A percentile compares a stretch with the other conserved stretches of the same genome.
These are phyloP conservation scores for Salticus scenicus DNA, from an alignment of 2,888 invertebrate genomes.

Conservation along the genomic window DNA sequence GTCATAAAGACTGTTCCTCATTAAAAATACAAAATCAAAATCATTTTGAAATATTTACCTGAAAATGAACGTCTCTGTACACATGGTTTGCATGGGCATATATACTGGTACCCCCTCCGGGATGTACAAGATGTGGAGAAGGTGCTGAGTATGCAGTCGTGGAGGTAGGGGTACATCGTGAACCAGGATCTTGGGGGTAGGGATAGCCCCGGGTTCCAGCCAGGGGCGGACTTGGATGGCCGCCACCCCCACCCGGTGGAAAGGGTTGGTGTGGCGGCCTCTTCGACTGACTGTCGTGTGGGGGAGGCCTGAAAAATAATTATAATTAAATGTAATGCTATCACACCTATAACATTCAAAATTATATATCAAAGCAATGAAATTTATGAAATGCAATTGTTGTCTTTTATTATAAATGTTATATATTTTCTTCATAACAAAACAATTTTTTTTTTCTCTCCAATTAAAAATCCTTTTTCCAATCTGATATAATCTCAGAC, in stretches of 20 bases:
- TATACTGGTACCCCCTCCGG: constrained; percentile 49
- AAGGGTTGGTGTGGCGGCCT: constrained; percentile 53
- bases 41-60: no score
- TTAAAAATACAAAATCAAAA: no score
- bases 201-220: constrained; percentile 68
- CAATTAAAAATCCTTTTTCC: no score
- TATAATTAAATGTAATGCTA: no score
- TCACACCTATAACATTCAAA: no score
- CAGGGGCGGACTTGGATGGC: constrained; percentile 67
- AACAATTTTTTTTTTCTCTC: no score
- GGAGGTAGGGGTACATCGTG: constrained; percentile 46
- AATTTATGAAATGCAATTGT: no score
- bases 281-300: constrained; percentile 56
- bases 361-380: no score
- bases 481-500: no score
- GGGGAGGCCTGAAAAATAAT: constrained; percentile 53
- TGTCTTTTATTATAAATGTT: no score
- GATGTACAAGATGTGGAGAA: constrained; percentile 50
- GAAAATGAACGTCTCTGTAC: constrained; percentile 65
- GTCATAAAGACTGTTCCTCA: no score
- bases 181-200: constrained; percentile 65
- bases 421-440: no score
- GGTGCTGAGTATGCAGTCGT: constrained; percentile 40
- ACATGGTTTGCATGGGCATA: constrained; percentile 59
- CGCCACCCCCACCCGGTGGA: constrained; percentile 36